Evolutionary conservation across 2,113 vertebrate species (phyloP).

Genomic region (Hyperopisus bebe): DNA sequence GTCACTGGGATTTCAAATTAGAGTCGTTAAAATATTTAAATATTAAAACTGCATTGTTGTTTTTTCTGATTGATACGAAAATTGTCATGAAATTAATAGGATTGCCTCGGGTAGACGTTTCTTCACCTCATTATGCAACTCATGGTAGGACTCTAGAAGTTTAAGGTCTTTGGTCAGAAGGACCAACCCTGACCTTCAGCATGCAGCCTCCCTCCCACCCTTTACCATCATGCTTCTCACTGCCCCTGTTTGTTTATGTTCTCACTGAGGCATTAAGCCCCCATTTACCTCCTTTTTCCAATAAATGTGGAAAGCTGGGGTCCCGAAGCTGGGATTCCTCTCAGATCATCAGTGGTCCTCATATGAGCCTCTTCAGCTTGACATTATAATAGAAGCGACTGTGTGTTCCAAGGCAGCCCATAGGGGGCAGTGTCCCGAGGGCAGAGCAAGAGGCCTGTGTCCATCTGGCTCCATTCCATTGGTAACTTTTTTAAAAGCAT

Average conservation of each 20-base stretch:
- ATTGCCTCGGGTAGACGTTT: neutral
- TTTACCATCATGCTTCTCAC: neutral
- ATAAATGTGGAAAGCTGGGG: neutral
- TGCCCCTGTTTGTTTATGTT: neutral
- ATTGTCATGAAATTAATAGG: neutral
- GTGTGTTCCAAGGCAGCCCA: neutral
- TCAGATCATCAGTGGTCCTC: neutral
- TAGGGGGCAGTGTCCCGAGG: neutral
- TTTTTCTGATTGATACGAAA: neutral
- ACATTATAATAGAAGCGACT: neutral
- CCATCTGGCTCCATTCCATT: neutral
- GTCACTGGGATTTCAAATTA: neutral
- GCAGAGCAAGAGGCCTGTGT: neutral
- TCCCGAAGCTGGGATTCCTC: neutral
- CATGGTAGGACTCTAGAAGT: neutral
- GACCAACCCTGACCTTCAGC: neutral
- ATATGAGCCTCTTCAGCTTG: neutral
- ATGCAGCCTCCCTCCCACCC: neutral
- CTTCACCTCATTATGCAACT: neutral
- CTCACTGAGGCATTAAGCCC: neutral
- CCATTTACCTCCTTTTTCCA: neutral
- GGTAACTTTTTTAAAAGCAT: neutral
- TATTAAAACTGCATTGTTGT: neutral
- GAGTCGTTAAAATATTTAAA: neutral
- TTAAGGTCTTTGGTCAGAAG: neutral